These are phyloP conservation scores for Nixonia krombeini DNA, from an alignment of 1,140 invertebrate genomes.

Conservation along the genomic window DNA sequence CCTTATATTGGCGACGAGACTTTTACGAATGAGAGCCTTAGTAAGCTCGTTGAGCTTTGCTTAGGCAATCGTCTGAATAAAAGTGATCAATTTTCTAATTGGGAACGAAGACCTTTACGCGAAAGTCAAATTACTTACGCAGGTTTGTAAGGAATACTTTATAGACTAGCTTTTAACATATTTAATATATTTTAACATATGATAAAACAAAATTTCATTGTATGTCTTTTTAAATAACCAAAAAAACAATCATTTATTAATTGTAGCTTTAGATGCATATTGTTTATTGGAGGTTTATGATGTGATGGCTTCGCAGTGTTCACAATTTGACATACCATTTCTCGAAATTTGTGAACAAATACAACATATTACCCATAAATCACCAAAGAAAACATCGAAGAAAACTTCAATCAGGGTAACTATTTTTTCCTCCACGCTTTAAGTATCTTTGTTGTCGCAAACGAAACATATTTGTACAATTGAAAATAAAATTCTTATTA, in stretches of 20 bases:
- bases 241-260: conserved; percentile 28
- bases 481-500: no score
- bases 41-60: conserved; percentile 80
- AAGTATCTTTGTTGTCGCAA: no score
- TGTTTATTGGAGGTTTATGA: conserved; percentile 84
- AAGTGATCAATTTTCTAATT: conserved; percentile 89
- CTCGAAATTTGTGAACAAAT: conserved; percentile 75
- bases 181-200: conserved; percentile 6
- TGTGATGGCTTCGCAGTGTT: conserved; percentile 69
- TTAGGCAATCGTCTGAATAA: conserved; percentile 84
- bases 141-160: conserved; percentile 66
- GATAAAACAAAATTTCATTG: conserved; percentile 13
- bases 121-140: conserved; percentile 84
- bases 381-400: conserved; percentile 63
- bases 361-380: conserved; percentile 53
- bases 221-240: no score
- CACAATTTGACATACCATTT: conserved; percentile 73
- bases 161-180: background rate
- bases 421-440: no score
- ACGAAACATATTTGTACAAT: background rate
- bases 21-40: conserved; percentile 73
- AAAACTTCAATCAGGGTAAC: conserved; percentile 29
- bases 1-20: conserved; percentile 66
- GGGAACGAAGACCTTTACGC: conserved; percentile 85
- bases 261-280: conserved; percentile 82